A percentile compares a stretch with the other conserved stretches of the same genome.
Conservation (phyloP, 2,888 invertebrate genomes). For the Sepioteuthis lessoniana region DNA sequence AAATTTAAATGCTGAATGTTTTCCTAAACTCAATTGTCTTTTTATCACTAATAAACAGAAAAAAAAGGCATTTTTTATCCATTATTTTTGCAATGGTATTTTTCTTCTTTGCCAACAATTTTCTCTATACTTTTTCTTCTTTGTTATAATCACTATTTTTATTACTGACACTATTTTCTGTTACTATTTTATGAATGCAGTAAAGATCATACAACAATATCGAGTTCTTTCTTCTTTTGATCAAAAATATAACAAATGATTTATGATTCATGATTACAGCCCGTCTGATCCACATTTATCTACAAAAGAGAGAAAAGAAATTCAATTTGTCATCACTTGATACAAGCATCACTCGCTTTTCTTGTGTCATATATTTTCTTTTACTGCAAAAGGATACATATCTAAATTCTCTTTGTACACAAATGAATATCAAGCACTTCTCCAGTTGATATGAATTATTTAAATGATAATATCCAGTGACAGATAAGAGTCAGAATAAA, state of each 20-base stretch:
- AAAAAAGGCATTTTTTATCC: neutral
- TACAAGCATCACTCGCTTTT: neutral
- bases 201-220: neutral
- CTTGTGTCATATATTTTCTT: constrained; percentile 6
- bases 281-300: neutral
- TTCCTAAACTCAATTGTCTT: neutral
- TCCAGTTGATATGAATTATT: constrained; percentile 11
- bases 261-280: neutral
- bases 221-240: neutral
- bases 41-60: neutral
- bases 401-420: neutral
- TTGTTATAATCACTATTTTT: neutral
- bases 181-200: neutral
- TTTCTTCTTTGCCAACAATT: neutral
- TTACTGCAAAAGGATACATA: neutral
- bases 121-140: too few species aligned
- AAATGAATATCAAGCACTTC: neutral
- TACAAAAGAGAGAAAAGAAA: neutral
- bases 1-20: neutral
- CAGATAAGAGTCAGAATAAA: neutral
- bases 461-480: neutral
- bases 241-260: neutral
- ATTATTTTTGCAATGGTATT: neutral
- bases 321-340: constrained; percentile 12
- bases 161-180: neutral